Evolutionary conservation across 2,113 vertebrate species (phyloP).

Genomic region (Cranoglanis bouderius): DNA sequence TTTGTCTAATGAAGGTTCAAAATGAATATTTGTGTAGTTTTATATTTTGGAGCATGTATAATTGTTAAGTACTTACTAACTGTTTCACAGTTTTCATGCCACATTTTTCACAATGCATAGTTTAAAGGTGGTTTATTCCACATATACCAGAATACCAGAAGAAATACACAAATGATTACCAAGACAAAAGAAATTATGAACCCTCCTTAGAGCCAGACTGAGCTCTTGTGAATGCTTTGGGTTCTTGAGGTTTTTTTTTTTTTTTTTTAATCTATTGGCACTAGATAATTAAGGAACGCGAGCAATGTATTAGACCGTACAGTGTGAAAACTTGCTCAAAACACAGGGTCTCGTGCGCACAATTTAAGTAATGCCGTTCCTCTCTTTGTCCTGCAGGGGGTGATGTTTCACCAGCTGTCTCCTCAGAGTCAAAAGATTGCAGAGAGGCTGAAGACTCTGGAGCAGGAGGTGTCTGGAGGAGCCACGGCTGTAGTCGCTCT

Average conservation of each 20-base stretch:
- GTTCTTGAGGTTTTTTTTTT: background rate
- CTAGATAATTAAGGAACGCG: background rate
- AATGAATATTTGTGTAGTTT: too few relatives aligned
- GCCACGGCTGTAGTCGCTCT: conserved; percentile 91
- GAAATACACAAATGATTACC: background rate
- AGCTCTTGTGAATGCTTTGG: background rate
- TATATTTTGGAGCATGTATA: background rate
- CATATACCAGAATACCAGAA: background rate
- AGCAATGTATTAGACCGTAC: background rate
- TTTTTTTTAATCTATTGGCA: background rate
- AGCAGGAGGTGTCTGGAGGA: conserved; percentile 92
- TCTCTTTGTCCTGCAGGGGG: conserved; percentile 67
- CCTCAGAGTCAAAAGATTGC: conserved; percentile 89
- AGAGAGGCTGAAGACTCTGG: conserved; percentile 85
- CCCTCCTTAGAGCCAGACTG: background rate
- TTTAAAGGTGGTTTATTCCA: background rate
- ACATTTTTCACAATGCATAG: background rate
- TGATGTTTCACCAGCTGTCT: conserved; percentile 83
- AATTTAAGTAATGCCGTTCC: background rate
- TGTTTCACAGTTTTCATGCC: background rate
- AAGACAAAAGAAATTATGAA: background rate
- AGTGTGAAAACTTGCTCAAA: background rate
- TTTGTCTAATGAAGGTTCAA: background rate
- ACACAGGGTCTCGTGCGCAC: background rate
- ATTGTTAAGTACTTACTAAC: background rate